phyloP scores from a whole-genome alignment of 2,888 invertebrate species.

The Dolichopus griseipennis region DNA sequence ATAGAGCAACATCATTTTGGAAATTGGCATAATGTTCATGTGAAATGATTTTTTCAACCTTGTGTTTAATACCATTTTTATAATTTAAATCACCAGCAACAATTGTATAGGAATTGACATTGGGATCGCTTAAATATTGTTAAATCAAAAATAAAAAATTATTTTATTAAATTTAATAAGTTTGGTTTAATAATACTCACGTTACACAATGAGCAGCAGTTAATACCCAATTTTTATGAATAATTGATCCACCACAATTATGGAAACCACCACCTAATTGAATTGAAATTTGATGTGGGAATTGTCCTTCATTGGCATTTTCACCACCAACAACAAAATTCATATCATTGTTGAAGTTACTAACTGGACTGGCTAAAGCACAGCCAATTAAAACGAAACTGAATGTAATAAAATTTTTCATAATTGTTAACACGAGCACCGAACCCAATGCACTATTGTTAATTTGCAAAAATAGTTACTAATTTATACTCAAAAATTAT shows the following conservation, averaged over 20 bases:
- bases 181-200: background rate
- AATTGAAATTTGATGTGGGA: slow-evolving; percentile 40
- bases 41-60: slow-evolving; percentile 20
- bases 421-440: background rate
- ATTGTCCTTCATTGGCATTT: slow-evolving; percentile 34
- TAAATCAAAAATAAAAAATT: background rate
- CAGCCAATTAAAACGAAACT: background rate
- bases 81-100: background rate
- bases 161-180: background rate
- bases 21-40: slow-evolving; percentile 19
- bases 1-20: slow-evolving; percentile 18
- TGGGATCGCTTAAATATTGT: background rate
- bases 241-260: slow-evolving; percentile 35
- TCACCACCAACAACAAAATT: slow-evolving; percentile 34
- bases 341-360: background rate
- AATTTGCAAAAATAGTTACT: background rate
- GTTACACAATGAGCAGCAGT: slow-evolving; percentile 39
- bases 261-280: slow-evolving; percentile 24
- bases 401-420: background rate
- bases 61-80: slow-evolving; percentile 23
- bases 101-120: background rate
- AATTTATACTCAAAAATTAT: background rate
- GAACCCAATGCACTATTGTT: background rate
- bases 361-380: background rate
- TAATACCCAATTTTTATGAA: slow-evolving; percentile 29